Percentiles rank a stretch among this genome's conserved stretches.
Evolutionary conservation across 2,797 vertebrate species (phyloP).

Genomic region (Stomatorhinus walkeri): DNA sequence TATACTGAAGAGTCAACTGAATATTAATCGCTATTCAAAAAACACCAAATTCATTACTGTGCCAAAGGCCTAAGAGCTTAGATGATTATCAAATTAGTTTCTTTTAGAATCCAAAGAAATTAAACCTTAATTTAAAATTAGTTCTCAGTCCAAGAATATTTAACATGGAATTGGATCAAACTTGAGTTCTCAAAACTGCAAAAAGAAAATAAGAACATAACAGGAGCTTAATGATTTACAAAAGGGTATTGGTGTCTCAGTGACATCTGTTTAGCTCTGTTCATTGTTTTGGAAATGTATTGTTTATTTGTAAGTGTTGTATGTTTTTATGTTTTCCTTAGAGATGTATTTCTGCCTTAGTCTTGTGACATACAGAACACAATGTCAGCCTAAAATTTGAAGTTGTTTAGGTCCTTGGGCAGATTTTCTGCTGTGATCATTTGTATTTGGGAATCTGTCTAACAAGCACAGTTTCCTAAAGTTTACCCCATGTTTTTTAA

Average conservation of each 20-base stretch:
- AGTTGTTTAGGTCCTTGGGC: conserved; percentile 31
- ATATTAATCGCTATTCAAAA: conserved; percentile 37
- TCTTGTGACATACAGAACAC: conserved; percentile 63
- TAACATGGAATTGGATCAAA: conserved; percentile 23
- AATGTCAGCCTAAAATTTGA: conserved; percentile 50
- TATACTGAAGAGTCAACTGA: conserved; percentile 45
- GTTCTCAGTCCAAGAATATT: conserved; percentile 1
- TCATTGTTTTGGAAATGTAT: conserved; percentile 24
- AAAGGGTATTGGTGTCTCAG: conserved; percentile 31
- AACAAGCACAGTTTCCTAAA: conserved; percentile 30
- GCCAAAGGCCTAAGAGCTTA: conserved; percentile 58
- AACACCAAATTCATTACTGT: conserved; percentile 60
- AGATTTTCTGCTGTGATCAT: conserved; percentile 23
- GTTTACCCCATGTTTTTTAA: conserved; percentile 26
- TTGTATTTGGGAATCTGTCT: conserved; percentile 27
- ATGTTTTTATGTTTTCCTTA: conserved; percentile 53
- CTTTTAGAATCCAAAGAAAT: conserved; percentile 36
- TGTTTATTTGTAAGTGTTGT: conserved; percentile 12
- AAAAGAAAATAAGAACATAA: conserved; percentile 18
- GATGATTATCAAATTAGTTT: conserved; percentile 47
- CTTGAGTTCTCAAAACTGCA: conserved; percentile 26
- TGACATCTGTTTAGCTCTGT: conserved; percentile 36
- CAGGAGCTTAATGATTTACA: conserved; percentile 13
- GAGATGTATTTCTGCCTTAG: conserved; percentile 70
- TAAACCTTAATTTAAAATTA: not conserved